Evolutionary conservation across 2,888 invertebrate species (phyloP), one percentile per base, ranked within the genome.

Genomic region (Agrotis ipsilon): DNA sequence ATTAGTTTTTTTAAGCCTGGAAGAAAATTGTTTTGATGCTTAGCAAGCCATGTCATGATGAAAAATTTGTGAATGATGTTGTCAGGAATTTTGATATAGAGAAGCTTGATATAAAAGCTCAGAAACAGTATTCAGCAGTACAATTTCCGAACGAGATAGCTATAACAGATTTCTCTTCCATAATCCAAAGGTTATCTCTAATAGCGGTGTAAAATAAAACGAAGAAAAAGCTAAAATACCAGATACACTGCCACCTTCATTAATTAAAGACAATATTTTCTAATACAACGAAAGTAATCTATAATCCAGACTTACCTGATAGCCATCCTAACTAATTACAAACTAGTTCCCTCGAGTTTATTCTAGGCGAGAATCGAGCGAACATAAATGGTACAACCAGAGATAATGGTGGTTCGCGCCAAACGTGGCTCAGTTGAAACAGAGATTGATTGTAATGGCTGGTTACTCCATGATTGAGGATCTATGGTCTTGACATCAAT

Each of bases 391-490:
- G 86, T 85, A 83, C 46, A 61, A 49, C 62, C n/a, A 39, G 24
- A 67, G 52, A 70, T 84, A 87, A 88, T 87, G 84, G 80, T 80
- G 84, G 81, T 84, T 86, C 80, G 61, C 82, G 78, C 85, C 82
- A 81, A 84, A 83, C 86, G 78, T 73, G 77, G 81, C 75, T 78
- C 81, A 68, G 72, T 72, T 70, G 77, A 69, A 80, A 82, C 87
- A 81, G 86, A 84, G 90, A 90, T 86, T 83, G 85, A 90, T 88
- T 82, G 86, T 86, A 85, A 89, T 85, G 72, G 77, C 68, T 66
- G 77, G 78, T 84, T 85, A 68, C 72, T 52, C 48, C 32, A 80
- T 81, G 83, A 86, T 82, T 67, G 83, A 74, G 57, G 79, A 76
- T 76, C 69, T 64, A 27, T 49, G 75, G 66, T 62, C 85, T 83